These are phyloP conservation scores for Nycteola revayana DNA, from an alignment of 2,888 invertebrate species.

Conservation along the genomic window DNA sequence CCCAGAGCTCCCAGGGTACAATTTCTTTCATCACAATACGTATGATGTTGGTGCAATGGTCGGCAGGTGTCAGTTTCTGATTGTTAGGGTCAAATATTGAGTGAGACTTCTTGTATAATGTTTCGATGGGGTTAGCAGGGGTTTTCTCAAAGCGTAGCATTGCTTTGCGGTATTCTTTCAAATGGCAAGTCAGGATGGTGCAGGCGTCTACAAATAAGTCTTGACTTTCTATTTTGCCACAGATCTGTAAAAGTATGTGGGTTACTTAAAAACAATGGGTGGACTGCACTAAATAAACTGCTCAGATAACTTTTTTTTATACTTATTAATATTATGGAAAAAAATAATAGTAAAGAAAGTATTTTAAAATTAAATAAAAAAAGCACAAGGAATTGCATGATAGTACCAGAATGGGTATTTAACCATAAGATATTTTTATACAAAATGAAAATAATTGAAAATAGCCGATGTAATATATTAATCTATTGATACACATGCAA, in stretches of 20 bases:
- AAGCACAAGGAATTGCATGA: too few relatives aligned
- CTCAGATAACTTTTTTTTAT: too few relatives aligned
- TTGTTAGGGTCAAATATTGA: constrained; percentile 44
- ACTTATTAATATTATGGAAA: too few relatives aligned
- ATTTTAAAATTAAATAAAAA: too few relatives aligned
- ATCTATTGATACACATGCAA: too few relatives aligned
- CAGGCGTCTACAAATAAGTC: constrained; percentile 69
- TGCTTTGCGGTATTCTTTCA: constrained; percentile 84
- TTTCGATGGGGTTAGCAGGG: constrained; percentile 62
- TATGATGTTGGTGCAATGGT: constrained; percentile 82
- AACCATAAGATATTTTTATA: too few relatives aligned
- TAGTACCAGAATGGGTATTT: too few relatives aligned
- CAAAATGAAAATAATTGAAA: too few relatives aligned
- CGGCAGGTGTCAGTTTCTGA: constrained; percentile 67
- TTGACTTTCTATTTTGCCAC: constrained; percentile 70
- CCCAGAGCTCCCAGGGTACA: constrained; percentile 85
- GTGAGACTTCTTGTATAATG: constrained; percentile 73
- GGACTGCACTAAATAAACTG: too few relatives aligned
- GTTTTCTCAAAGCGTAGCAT: constrained; percentile 80
- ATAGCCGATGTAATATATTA: too few relatives aligned
- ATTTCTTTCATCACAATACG: constrained; percentile 84
- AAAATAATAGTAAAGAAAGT: too few relatives aligned
- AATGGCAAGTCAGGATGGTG: constrained; percentile 81
- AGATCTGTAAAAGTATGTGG: constrained; percentile 58
- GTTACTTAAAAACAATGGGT: too few relatives aligned